Evolutionary conservation across 2,888 invertebrate genomes (phyloP).

Genomic region (Dexiosoma caninum): DNA sequence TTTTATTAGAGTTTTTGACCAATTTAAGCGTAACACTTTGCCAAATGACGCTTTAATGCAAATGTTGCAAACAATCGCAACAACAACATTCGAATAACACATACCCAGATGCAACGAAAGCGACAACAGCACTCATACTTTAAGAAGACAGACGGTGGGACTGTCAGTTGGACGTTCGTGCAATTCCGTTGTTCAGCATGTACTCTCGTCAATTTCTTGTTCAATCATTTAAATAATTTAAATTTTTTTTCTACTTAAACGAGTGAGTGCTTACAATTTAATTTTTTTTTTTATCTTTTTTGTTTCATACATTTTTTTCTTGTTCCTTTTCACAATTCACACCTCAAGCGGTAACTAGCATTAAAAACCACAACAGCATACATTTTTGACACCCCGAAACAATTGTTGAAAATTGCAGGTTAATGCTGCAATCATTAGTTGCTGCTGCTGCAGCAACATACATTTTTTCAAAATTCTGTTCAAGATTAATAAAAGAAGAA

Average conservation of each 20-base stretch:
- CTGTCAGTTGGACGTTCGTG: background rate
- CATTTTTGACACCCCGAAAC: constrained; percentile 61
- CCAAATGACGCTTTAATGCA: constrained; percentile 55
- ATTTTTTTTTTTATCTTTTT: background rate
- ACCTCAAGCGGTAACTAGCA: constrained; percentile 55
- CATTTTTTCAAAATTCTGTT: constrained; percentile 22
- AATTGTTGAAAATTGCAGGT: constrained; percentile 59
- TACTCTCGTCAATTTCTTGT: constrained; percentile 55
- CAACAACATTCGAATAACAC: constrained; percentile 36
- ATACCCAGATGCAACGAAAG: background rate
- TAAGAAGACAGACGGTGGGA: background rate
- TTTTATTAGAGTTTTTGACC: constrained; percentile 42
- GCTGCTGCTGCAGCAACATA: constrained; percentile 16
- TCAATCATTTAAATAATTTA: constrained; percentile 58
- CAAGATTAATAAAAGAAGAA: background rate
- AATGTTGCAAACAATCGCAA: constrained; percentile 60
- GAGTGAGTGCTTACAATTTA: constrained; percentile 27
- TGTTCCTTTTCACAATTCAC: constrained; percentile 43
- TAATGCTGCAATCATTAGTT: constrained; percentile 52
- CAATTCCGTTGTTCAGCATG: constrained; percentile 23
- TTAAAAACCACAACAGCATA: constrained; percentile 54
- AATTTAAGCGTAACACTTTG: constrained; percentile 55
- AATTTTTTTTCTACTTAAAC: constrained; percentile 42
- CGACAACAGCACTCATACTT: background rate
- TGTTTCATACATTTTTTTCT: background rate